Percentiles rank a stretch among this genome's conserved stretches.
Conservation (phyloP, 2,888 invertebrate species). For the Galerucella calmariensis region DNA sequence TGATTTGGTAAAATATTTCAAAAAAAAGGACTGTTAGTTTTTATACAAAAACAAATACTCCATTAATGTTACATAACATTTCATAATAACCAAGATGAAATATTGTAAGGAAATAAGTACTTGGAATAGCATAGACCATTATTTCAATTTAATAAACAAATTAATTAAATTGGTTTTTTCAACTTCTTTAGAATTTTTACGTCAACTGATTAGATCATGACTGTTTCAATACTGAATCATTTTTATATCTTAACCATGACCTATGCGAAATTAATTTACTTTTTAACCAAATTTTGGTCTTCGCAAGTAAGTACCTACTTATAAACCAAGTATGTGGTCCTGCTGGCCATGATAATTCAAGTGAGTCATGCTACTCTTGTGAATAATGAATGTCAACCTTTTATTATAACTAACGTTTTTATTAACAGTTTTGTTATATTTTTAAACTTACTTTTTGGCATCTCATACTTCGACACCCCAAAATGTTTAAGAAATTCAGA, state of each 20-base stretch:
- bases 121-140: too few species aligned
- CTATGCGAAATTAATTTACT: neutral
- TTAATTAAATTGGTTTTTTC: neutral
- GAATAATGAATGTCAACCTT: neutral
- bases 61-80: neutral
- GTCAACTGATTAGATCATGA: slow-evolving; percentile 7
- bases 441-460: slow-evolving; percentile 35
- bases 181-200: neutral
- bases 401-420: neutral
- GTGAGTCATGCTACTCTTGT: neutral
- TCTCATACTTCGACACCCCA: slow-evolving; percentile 31
- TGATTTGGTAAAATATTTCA: too few species aligned
- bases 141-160: too few species aligned
- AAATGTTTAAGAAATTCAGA: slow-evolving; percentile 17
- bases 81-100: neutral
- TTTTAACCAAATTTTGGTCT: neutral
- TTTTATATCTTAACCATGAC: slow-evolving; percentile 12
- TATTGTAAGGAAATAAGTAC: neutral
- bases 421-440: neutral
- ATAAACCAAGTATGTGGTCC: neutral
- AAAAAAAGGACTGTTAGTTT: too few species aligned
- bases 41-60: too few species aligned
- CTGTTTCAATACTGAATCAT: neutral
- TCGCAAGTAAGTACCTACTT: neutral
- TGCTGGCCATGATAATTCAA: slow-evolving; percentile 9